phyloP scores from a whole-genome alignment of 2,888 invertebrate species.

The Microplitis manilae region DNA sequence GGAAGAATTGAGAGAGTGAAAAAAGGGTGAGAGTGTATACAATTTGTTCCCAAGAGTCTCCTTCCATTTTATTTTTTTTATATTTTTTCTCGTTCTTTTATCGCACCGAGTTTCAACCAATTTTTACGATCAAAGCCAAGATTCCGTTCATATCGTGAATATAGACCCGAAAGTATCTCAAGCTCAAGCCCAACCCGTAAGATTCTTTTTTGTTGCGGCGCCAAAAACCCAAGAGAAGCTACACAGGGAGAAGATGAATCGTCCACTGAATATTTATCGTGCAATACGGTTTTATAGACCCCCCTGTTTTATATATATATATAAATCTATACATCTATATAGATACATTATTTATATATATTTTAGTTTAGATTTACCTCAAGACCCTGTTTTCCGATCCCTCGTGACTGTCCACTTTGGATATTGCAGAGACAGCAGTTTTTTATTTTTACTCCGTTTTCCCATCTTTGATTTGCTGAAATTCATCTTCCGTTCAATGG shows the following conservation, averaged over 20 bases:
- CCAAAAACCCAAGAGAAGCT: constrained; percentile 16
- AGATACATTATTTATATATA: constrained; percentile 11
- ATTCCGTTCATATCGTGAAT: constrained; percentile 30
- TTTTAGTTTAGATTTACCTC: constrained; percentile 9
- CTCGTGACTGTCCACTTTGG: constrained; percentile 11
- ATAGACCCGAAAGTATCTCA: constrained; percentile 10
- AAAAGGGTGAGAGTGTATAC: constrained; percentile 16
- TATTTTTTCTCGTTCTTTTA: constrained; percentile 31
- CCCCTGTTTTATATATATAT: not conserved
- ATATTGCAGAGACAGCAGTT: not conserved
- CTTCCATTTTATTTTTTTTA: constrained; percentile 7
- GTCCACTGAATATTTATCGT: constrained; percentile 42
- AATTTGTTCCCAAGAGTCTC: constrained; percentile 36
- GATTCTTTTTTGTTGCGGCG: not conserved
- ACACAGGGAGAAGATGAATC: constrained; percentile 34
- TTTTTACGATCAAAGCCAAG: constrained; percentile 46
- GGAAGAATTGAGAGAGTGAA: not conserved
- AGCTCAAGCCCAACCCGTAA: not conserved
- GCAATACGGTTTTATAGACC: constrained; percentile 23
- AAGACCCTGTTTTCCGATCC: not conserved
- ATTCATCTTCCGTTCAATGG: not conserved
- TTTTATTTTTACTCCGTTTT: not conserved
- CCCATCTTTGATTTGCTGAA: not conserved
- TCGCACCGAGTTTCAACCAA: constrained; percentile 39
- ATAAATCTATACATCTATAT: not conserved